Evolutionary conservation across 2,888 invertebrate genomes (phyloP), one percentile per base, ranked within the genome.

Genomic region (Trichopoda pennipes): DNA sequence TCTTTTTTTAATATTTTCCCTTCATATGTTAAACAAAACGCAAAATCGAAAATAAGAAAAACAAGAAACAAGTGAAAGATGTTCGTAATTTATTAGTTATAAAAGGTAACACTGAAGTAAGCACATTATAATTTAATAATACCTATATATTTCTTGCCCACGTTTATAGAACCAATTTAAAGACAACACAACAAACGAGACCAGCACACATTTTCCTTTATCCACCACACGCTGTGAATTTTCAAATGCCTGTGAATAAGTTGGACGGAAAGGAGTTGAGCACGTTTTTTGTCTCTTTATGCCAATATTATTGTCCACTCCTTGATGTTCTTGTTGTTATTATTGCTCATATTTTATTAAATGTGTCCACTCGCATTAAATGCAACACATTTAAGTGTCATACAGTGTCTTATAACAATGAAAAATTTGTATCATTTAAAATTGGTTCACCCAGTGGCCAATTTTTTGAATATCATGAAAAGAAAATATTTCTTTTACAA

Each of bases 41-140:
- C 21, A 44, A 61, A 73, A 63, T 38, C 16, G 2, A 28, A 56
- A 49, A 44, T 32, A 21, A 21, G 42, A 60, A 14, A 58, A 28
- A 28, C n/a, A n/a, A n/a, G n/a, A n/a, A n/a, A 61, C 35, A 19
- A 28, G 1, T 28, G 28, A 42, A 75, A 66, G n/a, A 76, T 44
- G 42, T 51, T 49, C 53, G 17, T 76, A 81, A 81, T 81, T 81
- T 81, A 81, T 81, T 81, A 63, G 68, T 74, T 77, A 64, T 74
- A 56, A 81, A 78, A 78, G 69, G 70, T 70, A 81, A 78, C 81
- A 81, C 78, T 78, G 58, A 69, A 78, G 78, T 64, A 69, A 74
- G 58, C 73, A 81, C 63, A 64, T 81, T 78, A 78, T 78, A 61
- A 78, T 78, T 81, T 70, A 78, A 74, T 74, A 81, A 74, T 60